Conservation (phyloP, 2,888 invertebrate genomes). For the Drosophila rellima region DNA sequence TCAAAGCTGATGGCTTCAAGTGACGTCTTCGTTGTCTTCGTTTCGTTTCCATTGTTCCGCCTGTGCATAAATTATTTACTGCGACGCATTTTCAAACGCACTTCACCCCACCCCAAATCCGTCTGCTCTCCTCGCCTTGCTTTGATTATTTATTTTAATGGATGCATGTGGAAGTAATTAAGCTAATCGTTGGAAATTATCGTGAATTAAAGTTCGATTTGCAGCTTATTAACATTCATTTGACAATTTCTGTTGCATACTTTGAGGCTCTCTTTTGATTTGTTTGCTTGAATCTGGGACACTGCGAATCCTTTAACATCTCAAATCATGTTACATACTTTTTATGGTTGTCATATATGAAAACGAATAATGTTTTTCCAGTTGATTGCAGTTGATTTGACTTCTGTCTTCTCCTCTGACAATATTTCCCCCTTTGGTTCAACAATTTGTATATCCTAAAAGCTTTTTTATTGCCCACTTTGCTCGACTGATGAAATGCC, state of each 20-base stretch:
- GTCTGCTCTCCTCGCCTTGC: neutral
- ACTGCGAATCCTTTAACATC: constrained; percentile 28
- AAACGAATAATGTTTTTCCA: constrained; percentile 22
- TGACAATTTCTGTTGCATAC: constrained; percentile 64
- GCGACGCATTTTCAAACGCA: constrained; percentile 68
- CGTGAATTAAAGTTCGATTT: constrained; percentile 16
- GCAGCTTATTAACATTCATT: constrained; percentile 40
- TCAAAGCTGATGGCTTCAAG: constrained; percentile 52
- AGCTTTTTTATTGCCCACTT: constrained; percentile 67
- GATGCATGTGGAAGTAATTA: constrained; percentile 24
- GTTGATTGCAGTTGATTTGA: constrained; percentile 30
- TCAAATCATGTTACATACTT: constrained; percentile 1
- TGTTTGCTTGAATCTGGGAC: constrained; percentile 57
- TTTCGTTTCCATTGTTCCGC: constrained; percentile 52
- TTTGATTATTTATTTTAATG: constrained; percentile 25
- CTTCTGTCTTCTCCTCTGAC: constrained; percentile 9
- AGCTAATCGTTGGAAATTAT: constrained; percentile 37
- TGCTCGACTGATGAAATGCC: constrained; percentile 55
- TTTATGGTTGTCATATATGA: neutral
- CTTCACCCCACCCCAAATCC: constrained; percentile 8
- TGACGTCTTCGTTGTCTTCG: constrained; percentile 31
- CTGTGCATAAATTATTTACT: constrained; percentile 69
- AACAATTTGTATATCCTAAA: constrained; percentile 48
- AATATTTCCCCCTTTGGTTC: neutral
- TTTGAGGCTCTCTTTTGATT: constrained; percentile 46